A percentile compares a stretch with the other conserved stretches of the same genome.
phyloP scores from a whole-genome alignment of 2,113 vertebrate genomes.

The Halcyon malimbica region DNA sequence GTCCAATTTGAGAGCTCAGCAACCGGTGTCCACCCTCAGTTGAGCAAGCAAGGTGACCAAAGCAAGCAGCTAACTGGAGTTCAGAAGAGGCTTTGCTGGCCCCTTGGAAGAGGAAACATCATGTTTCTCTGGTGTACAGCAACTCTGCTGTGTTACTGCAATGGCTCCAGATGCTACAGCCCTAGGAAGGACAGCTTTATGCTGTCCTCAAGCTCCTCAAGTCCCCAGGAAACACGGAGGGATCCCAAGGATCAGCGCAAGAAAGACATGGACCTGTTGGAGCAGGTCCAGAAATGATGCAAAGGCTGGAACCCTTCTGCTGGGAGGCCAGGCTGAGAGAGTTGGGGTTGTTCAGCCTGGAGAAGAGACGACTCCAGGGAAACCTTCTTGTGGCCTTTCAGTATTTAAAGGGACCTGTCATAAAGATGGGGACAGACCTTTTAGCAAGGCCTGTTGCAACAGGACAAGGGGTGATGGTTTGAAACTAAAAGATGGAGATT shows the following conservation, averaged over 20 bases:
- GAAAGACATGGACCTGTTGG: neutral
- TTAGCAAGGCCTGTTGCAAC: neutral
- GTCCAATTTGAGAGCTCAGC: neutral
- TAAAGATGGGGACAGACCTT: neutral
- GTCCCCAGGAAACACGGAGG: fast-evolving
- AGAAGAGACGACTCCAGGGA: neutral
- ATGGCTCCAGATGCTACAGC: neutral
- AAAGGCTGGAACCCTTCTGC: neutral
- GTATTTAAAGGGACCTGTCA: neutral
- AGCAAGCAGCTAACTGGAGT: neutral
- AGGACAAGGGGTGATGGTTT: neutral
- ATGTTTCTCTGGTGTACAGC: neutral
- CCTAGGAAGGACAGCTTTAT: neutral
- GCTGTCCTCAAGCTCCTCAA: neutral
- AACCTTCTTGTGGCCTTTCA: neutral
- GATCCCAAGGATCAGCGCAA: neutral
- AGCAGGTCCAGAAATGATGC: neutral
- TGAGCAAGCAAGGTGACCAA: neutral
- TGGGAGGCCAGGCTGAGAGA: neutral
- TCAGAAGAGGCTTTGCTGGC: neutral
- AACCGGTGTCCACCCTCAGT: neutral
- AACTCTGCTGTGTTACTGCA: neutral
- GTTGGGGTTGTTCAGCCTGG: neutral
- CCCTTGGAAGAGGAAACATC: neutral
- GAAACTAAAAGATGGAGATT: neutral